Percentiles rank a stretch among this genome's conserved stretches.
Conservation (phyloP, 1,140 invertebrate species). For the Pseudachorutes palmiensis region DNA sequence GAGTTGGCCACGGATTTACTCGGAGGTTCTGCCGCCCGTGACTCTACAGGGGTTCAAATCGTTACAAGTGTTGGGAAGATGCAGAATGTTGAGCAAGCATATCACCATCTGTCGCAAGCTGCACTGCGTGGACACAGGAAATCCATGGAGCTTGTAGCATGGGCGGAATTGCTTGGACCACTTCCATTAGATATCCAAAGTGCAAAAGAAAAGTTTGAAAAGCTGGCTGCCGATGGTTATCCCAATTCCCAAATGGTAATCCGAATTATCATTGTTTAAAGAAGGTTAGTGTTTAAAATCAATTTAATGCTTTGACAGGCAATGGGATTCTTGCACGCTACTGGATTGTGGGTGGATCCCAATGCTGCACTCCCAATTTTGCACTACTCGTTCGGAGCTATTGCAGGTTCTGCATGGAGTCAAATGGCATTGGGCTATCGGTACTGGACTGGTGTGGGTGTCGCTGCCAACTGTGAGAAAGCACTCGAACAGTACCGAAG, state of each 20-base stretch:
- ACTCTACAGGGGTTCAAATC: conserved; percentile 49
- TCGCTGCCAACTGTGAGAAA: conserved; percentile 77
- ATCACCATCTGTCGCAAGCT: conserved; percentile 60
- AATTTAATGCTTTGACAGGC: conserved; percentile 51
- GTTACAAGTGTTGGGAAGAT: conserved; percentile 27
- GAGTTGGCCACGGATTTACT: conserved; percentile 56
- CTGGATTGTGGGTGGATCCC: conserved; percentile 71
- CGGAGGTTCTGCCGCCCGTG: conserved; percentile 39
- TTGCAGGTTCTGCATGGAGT: conserved; percentile 80
- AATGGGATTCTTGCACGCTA: conserved; percentile 79
- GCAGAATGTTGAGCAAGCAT: conserved; percentile 56
- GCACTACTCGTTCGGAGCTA: conserved; percentile 81
- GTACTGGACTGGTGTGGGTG: conserved; percentile 81
- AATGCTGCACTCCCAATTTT: conserved; percentile 81
- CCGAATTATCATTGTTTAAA: conserved; percentile 18
- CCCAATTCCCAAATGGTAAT: conserved; percentile 80
- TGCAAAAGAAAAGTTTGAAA: conserved; percentile 68
- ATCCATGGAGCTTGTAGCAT: conserved; percentile 73
- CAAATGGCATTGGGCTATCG: conserved; percentile 90
- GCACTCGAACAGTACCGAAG: conserved; percentile 58
- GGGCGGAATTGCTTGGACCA: conserved; percentile 73
- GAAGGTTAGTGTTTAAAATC: conserved; percentile 15
- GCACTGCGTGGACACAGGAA: conserved; percentile 68
- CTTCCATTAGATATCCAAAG: conserved; percentile 63
- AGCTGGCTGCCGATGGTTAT: conserved; percentile 64